These are phyloP conservation scores for Crocallis elinguaria DNA, from an alignment of 2,888 invertebrate species.

Conservation along the genomic window DNA sequence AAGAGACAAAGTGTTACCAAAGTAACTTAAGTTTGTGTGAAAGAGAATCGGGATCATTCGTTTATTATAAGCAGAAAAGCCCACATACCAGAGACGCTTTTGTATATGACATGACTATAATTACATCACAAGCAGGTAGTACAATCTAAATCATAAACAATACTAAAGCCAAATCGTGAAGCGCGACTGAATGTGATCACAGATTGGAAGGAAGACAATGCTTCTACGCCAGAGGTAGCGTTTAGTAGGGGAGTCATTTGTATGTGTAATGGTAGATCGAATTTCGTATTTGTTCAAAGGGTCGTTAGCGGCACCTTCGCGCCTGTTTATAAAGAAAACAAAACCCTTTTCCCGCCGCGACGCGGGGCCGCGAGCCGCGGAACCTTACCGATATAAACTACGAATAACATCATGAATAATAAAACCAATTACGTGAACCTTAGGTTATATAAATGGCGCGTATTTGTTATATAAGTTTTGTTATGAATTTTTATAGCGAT, in stretches of 20 bases:
- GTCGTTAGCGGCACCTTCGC: constrained; percentile 82
- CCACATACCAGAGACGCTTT: no score
- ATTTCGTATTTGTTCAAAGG: constrained; percentile 84
- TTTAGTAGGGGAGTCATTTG: constrained; percentile 72
- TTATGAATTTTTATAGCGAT: constrained; percentile 18
- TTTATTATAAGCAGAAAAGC: no score
- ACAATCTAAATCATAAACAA: constrained; percentile 17
- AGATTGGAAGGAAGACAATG: constrained; percentile 73
- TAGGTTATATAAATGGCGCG: constrained; percentile 23
- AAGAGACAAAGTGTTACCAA: no score
- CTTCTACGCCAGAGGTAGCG: constrained; percentile 57
- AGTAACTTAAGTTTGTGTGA: no score
- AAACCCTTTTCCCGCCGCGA: constrained; percentile 68
- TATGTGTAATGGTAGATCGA: constrained; percentile 83
- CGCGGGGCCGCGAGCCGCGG: constrained; percentile 51
- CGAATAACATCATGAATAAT: constrained; percentile 53
- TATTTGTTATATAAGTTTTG: constrained; percentile 21
- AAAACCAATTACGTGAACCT: constrained; percentile 48
- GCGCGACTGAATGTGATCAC: constrained; percentile 52
- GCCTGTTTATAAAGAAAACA: constrained; percentile 83
- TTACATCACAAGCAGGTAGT: constrained; percentile 6
- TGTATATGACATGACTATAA: constrained; percentile 1
- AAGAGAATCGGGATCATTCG: no score
- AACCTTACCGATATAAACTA: constrained; percentile 54
- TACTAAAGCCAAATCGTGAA: constrained; percentile 13